These are phyloP conservation scores for Chelon labrosus DNA, from an alignment of 2,797 vertebrate genomes.

Conservation along the genomic window DNA sequence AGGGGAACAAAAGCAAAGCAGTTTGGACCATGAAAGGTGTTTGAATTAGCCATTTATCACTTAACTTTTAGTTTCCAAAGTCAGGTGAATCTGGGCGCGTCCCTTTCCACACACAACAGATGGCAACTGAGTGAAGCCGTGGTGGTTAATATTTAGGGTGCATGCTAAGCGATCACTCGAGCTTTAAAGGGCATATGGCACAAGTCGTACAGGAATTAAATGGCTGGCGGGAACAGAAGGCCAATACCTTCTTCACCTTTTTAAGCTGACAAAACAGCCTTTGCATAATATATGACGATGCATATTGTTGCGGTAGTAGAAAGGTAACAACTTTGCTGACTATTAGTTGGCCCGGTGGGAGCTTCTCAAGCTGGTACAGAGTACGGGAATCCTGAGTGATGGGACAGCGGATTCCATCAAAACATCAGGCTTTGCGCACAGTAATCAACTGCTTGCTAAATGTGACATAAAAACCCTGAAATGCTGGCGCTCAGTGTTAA, in stretches of 20 bases:
- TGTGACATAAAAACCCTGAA: slow-evolving; percentile 18
- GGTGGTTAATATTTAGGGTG: slow-evolving; percentile 74
- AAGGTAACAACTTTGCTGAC: slow-evolving; percentile 57
- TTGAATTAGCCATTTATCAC: slow-evolving; percentile 8
- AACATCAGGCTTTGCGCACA: not conserved
- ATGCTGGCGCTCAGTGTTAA: slow-evolving; percentile 36
- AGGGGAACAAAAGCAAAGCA: not conserved
- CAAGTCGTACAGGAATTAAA: slow-evolving; percentile 74
- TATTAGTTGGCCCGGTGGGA: slow-evolving; percentile 47
- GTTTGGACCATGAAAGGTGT: slow-evolving; percentile 5
- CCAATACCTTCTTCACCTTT: slow-evolving; percentile 64
- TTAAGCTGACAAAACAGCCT: slow-evolving; percentile 68
- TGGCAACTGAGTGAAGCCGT: slow-evolving; percentile 64
- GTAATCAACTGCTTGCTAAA: slow-evolving; percentile 17
- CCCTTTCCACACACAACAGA: slow-evolving; percentile 62
- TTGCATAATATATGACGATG: slow-evolving; percentile 56
- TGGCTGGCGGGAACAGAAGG: slow-evolving; percentile 70
- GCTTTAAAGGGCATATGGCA: slow-evolving; percentile 80
- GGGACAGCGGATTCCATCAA: slow-evolving; percentile 9
- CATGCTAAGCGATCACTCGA: slow-evolving; percentile 68
- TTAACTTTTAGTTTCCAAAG: slow-evolving; percentile 61
- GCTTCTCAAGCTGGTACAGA: slow-evolving; percentile 33
- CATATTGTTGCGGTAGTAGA: slow-evolving; percentile 53
- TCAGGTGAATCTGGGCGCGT: slow-evolving; percentile 46
- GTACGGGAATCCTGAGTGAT: slow-evolving; percentile 31